Evolutionary conservation across 37 sponge, comb jelly and placozoan genomes (phyloP), one percentile per base, ranked within the genome.

Genomic region (Spongia lamella): DNA sequence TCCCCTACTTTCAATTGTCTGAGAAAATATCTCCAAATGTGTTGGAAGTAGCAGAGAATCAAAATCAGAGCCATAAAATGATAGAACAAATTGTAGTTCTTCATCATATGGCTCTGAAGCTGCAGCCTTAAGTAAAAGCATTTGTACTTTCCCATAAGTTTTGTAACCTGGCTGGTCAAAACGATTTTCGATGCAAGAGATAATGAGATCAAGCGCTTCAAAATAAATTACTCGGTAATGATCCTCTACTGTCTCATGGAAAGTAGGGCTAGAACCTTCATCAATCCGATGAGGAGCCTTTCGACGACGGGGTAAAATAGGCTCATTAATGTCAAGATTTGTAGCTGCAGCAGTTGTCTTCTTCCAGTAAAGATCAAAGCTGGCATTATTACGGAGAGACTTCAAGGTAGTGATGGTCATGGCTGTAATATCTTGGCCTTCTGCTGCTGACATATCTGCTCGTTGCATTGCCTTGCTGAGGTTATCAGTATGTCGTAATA

Each of bases 401-500:
- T 79, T 70, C 43, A 85, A 43, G 50, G 87, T 86, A 24, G 73
- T 40, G 31, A 58, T 29, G 19, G 81, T 86, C 66, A 81, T 70
- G 59, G 63, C 53, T 50, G 72, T 57, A 30, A 80, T 60, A 16
- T 27, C 38, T 43, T 86, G 87, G 16, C 81, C 77, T 75, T 86
- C 87, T 34, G 87, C 81, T 74, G 87, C 87, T 24, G 82, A 86
- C 69, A 86, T 80, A 47, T 75, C 76, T 38, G n/a, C 57, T 22
- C 17, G 52, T 51, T 86, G 86, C 67, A 78, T 22, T 17, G 72
- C 62, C 22, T 51, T 38, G 79, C 79, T 80, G 34, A 79, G 70
- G 47, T 81, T 82, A 55, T 82, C 83, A 55, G 66, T 63, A 39
- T 84, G 85, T 33, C 53, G 78, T 20, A 84, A 68, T 21, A 84